Conservation (phyloP, 2,113 vertebrate genomes). For the Laticauda laticaudata region DNA sequence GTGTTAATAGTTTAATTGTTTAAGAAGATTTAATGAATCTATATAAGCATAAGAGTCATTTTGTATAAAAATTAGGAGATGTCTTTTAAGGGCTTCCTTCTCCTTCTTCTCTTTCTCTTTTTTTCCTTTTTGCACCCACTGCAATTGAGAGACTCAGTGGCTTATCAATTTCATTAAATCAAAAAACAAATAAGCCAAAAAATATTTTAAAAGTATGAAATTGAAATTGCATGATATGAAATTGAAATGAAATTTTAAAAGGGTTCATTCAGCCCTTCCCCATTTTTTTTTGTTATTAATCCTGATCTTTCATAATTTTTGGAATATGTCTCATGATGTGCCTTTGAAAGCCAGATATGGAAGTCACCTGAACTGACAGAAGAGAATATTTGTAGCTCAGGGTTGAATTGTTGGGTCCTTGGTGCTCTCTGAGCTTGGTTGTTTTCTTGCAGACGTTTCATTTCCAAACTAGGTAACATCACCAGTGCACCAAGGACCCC, state of each 20-base stretch:
- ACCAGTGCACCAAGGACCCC: background rate
- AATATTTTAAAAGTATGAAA: background rate
- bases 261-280: background rate
- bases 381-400: background rate
- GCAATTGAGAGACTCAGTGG: background rate
- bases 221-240: background rate
- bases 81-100: background rate
- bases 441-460: background rate
- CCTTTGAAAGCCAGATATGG: background rate
- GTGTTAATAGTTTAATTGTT: background rate
- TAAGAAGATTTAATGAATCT: background rate
- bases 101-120: background rate
- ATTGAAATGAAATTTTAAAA: background rate
- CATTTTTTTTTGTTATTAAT: background rate
- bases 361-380: background rate
- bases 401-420: background rate
- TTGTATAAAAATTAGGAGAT: background rate
- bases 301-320: background rate
- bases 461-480: background rate
- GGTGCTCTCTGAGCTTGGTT: background rate
- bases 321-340: background rate
- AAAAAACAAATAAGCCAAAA: background rate
- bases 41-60: background rate
- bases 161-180: background rate
- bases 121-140: background rate